These are phyloP conservation scores for Hemistola chrysoprasaria DNA, from an alignment of 2,888 invertebrate genomes.

Conservation along the genomic window DNA sequence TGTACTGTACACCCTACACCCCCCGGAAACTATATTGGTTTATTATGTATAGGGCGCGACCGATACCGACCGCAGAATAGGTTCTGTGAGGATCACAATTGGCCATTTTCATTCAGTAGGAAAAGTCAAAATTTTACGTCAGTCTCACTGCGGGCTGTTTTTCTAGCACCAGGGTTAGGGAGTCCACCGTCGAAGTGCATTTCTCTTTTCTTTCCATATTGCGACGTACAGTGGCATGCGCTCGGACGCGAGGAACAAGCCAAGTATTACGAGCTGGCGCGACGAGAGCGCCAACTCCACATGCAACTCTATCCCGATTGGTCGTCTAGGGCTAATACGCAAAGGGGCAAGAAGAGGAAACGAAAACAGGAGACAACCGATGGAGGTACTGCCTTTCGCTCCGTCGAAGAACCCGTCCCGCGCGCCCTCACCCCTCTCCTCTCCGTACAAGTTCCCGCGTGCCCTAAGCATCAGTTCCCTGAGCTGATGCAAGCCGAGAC, in stretches of 20 bases:
- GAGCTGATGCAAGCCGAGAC: conserved; percentile 5
- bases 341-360: conserved; percentile 99
- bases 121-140: conserved; percentile 61
- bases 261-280: conserved; percentile 99
- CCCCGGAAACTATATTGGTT: conserved; percentile 81
- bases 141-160: conserved; percentile 84
- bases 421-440: conserved; percentile 23
- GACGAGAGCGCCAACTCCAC: conserved; percentile 99
- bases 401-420: conserved; percentile 49
- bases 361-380: conserved; percentile 98
- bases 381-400: conserved; percentile 91
- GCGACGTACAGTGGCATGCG: conserved; percentile 97
- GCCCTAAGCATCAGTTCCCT: conserved; percentile 12
- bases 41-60: conserved; percentile 78
- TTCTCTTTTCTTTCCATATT: conserved; percentile 82
- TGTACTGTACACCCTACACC: conserved; percentile 70
- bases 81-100: conserved; percentile 80
- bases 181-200: conserved; percentile 75
- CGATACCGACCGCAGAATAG: conserved; percentile 78
- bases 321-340: conserved; percentile 99
- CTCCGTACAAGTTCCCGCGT: conserved; percentile 13
- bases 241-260: conserved; percentile 99
- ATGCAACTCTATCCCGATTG: conserved; percentile 99
- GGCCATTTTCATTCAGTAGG: conserved; percentile 78
- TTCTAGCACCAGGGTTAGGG: conserved; percentile 85